These are phyloP conservation scores for Polypedilum pembai DNA, from an alignment of 1,140 invertebrate species.

Conservation along the genomic window DNA sequence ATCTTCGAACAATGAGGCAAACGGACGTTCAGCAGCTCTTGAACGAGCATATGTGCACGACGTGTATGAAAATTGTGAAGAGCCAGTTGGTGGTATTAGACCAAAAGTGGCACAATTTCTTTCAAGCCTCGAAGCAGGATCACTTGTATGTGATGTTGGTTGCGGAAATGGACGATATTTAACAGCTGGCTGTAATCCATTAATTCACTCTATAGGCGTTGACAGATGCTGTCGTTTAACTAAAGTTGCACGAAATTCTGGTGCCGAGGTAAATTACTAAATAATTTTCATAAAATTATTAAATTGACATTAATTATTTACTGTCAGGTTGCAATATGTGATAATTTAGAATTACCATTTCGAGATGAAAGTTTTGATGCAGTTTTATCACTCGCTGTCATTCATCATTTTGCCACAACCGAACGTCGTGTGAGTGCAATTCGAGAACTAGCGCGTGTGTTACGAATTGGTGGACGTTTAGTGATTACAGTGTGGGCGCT, in stretches of 20 bases:
- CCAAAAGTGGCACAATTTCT: constrained; percentile 82
- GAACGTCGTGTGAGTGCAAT: constrained; percentile 81
- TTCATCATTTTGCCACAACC: constrained; percentile 89
- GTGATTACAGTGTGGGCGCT: constrained; percentile 95
- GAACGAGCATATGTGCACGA: constrained; percentile 93
- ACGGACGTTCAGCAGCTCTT: constrained; percentile 60
- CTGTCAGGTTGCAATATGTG: constrained; percentile 70
- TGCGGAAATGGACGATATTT: constrained; percentile 92
- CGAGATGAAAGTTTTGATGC: constrained; percentile 91
- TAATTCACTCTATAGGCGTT: constrained; percentile 76
- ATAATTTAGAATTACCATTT: constrained; percentile 84
- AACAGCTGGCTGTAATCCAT: constrained; percentile 63
- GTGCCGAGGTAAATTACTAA: constrained; percentile 63
- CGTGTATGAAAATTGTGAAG: constrained; percentile 79
- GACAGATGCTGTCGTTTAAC: constrained; percentile 77
- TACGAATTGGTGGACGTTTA: constrained; percentile 83
- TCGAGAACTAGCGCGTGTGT: constrained; percentile 75
- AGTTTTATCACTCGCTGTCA: constrained; percentile 86
- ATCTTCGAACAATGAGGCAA: constrained; percentile 36
- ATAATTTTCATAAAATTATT: neutral
- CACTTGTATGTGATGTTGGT: constrained; percentile 87
- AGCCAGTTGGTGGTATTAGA: constrained; percentile 65
- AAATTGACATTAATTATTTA: constrained; percentile 16
- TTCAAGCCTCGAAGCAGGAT: constrained; percentile 76
- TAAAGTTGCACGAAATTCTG: constrained; percentile 64